Evolutionary conservation across 2,888 invertebrate genomes (phyloP).

Genomic region (Trissonchulus latispiculum): DNA sequence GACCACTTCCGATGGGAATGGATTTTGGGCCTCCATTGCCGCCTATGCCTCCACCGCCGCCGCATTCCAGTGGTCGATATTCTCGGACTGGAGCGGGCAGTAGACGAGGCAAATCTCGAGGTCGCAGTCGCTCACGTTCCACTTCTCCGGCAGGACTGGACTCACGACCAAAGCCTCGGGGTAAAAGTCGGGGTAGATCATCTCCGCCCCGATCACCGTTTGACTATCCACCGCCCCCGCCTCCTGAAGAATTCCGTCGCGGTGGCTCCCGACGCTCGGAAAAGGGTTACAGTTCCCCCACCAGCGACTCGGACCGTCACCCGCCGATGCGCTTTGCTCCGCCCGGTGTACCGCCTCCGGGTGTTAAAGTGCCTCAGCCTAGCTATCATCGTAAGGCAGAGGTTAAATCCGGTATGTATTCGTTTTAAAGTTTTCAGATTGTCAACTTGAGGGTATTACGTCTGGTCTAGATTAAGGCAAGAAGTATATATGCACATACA

Average conservation of each 20-base stretch:
- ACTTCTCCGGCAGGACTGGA: not conserved
- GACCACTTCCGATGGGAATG: not conserved
- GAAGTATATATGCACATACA: too few relatives aligned
- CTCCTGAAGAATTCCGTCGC: not conserved
- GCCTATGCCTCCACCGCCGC: not conserved
- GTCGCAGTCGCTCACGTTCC: conserved; percentile 2
- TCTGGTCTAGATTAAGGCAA: too few relatives aligned
- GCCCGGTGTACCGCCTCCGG: not conserved
- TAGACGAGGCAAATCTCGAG: not conserved
- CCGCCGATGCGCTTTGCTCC: not conserved
- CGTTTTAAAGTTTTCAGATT: too few relatives aligned
- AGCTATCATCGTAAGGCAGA: not conserved
- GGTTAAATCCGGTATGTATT: not conserved
- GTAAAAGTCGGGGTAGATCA: not conserved
- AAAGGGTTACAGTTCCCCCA: not conserved
- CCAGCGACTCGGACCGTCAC: not conserved
- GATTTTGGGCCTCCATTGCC: conserved; percentile 7
- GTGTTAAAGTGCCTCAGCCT: not conserved
- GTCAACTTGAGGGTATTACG: too few relatives aligned
- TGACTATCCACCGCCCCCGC: not conserved
- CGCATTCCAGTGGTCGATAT: not conserved
- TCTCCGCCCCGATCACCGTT: not conserved
- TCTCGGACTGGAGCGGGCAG: not conserved
- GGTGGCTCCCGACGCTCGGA: not conserved
- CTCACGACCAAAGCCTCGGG: not conserved